Evolutionary conservation across 2,797 vertebrate species (phyloP).

Genomic region (Amblyraja radiata): DNA sequence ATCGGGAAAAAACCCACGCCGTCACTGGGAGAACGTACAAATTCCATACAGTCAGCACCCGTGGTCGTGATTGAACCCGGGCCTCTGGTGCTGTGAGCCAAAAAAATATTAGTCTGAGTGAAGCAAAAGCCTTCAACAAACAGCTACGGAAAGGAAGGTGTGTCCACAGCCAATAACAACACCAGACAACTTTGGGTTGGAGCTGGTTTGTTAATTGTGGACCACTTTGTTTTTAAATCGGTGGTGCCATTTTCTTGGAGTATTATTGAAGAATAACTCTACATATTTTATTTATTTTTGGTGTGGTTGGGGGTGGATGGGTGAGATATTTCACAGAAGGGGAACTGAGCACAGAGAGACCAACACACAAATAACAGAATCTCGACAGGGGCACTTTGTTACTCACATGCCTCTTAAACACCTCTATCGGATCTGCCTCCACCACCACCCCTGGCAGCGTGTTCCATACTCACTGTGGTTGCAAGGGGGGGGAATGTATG

Average conservation of each 20-base stretch:
- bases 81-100: too few relatives aligned
- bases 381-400: neutral
- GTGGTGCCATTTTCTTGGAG: neutral
- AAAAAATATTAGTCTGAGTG: neutral
- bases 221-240: neutral
- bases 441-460: too few relatives aligned
- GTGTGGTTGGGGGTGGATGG: neutral
- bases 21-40: too few relatives aligned
- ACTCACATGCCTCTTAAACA: neutral
- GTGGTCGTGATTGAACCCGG: too few relatives aligned
- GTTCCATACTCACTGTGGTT: neutral
- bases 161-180: conserved; percentile 21
- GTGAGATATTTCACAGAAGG: too few relatives aligned
- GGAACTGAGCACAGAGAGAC: neutral
- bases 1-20: too few relatives aligned
- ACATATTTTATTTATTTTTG: neutral
- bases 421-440: too few relatives aligned
- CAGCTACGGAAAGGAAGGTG: neutral
- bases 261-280: neutral
- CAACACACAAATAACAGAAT: conserved; percentile 12
- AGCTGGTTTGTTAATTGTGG: neutral
- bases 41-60: too few relatives aligned
- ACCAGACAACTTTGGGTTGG: neutral
- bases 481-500: neutral
- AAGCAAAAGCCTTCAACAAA: neutral